phyloP scores from a whole-genome alignment of 2,888 invertebrate species.

The Anticlea derivata region DNA sequence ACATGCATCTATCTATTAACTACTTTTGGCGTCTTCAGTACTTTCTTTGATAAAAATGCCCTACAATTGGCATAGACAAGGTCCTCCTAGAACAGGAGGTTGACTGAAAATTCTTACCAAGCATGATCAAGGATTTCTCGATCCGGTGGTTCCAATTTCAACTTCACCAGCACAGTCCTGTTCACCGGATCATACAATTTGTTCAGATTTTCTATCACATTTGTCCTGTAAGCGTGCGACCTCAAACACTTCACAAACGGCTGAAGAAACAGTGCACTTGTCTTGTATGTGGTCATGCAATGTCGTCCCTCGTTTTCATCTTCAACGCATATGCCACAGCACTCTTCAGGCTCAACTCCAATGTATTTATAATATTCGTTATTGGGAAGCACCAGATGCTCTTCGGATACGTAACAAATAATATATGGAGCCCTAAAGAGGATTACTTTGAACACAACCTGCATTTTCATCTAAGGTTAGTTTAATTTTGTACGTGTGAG shows the following conservation, averaged over 20 bases:
- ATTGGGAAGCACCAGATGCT: slow-evolving; percentile 53
- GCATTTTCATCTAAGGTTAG: slow-evolving; percentile 52
- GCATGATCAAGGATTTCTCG: slow-evolving; percentile 87
- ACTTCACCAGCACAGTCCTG: slow-evolving; percentile 59
- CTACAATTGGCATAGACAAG: no score
- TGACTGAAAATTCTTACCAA: slow-evolving; percentile 84
- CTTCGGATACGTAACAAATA: slow-evolving; percentile 59
- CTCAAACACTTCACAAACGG: slow-evolving; percentile 65
- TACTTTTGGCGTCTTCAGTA: no score
- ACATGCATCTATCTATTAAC: no score
- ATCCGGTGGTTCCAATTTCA: slow-evolving; percentile 83
- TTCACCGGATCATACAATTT: slow-evolving; percentile 49
- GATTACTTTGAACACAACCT: slow-evolving; percentile 58
- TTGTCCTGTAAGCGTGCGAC: slow-evolving; percentile 60
- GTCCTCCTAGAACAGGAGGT: no score
- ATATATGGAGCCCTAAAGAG: slow-evolving; percentile 62
- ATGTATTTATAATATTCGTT: slow-evolving; percentile 53
- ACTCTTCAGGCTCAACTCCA: slow-evolving; percentile 53
- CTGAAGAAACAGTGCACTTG: slow-evolving; percentile 62
- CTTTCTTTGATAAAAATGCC: no score
- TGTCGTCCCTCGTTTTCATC: slow-evolving; percentile 36
- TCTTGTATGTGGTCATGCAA: slow-evolving; percentile 47
- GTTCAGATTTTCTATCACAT: slow-evolving; percentile 58
- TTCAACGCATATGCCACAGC: slow-evolving; percentile 44
- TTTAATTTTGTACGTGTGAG: slow-evolving; percentile 30